Percentiles rank a stretch among this genome's conserved stretches.
phyloP scores from a whole-genome alignment of 2,888 invertebrate species.

The Julus scanicus region DNA sequence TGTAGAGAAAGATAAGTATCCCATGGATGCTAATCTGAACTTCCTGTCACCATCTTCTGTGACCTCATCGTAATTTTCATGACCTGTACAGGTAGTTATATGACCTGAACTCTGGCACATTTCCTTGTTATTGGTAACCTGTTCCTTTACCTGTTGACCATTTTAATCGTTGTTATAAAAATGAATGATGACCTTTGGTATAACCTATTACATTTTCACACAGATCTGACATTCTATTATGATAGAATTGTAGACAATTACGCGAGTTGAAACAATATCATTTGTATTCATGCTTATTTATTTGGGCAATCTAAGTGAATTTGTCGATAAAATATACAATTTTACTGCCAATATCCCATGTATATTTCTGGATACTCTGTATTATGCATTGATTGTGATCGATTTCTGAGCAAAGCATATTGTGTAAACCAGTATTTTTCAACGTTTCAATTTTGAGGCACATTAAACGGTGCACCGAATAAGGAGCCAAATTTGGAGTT shows the following conservation, averaged over 20 bases:
- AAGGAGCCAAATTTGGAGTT: no score
- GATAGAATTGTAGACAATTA: neutral
- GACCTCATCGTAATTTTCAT: neutral
- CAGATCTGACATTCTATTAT: neutral
- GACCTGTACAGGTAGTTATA: neutral
- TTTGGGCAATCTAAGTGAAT: no score
- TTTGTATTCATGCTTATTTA: no score
- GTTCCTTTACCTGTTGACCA: neutral
- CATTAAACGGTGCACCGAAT: no score
- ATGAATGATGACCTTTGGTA: neutral
- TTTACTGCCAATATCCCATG: no score
- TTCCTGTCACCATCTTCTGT: neutral
- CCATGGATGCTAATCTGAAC: conserved; percentile 4
- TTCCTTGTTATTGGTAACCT: neutral
- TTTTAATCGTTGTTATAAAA: neutral
- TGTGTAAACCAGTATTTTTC: no score
- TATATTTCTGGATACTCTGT: no score
- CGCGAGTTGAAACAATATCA: neutral
- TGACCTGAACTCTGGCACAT: neutral
- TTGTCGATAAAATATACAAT: no score
- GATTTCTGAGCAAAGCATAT: no score
- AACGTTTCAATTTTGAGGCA: no score
- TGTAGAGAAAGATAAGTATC: neutral
- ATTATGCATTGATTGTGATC: no score
- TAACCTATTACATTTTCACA: neutral